Evolutionary conservation across 2,797 vertebrate genomes (phyloP).

Genomic region (Cheirogaleus major): DNA sequence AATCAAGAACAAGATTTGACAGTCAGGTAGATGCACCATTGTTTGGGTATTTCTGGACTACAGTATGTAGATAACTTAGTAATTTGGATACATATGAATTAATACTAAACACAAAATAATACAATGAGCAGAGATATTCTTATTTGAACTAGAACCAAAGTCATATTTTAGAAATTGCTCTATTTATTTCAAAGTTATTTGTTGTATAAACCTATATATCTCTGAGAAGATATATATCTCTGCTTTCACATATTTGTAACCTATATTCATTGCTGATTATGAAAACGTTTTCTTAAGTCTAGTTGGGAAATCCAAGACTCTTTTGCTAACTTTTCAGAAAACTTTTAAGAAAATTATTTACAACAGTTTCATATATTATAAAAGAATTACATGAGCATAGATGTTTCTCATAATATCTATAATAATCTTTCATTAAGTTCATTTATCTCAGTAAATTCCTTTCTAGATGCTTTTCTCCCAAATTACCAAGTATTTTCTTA

Average conservation of each 20-base stretch:
- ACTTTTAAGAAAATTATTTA: slow-evolving; percentile 23
- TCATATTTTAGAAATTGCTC: background rate
- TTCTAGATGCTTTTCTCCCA: slow-evolving; percentile 28
- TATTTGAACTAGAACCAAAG: background rate
- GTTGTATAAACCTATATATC: background rate
- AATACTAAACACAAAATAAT: background rate
- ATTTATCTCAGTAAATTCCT: slow-evolving; percentile 44
- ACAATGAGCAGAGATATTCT: background rate
- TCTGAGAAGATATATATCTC: too few relatives aligned
- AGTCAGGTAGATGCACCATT: background rate
- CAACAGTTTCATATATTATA: background rate
- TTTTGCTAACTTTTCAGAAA: background rate
- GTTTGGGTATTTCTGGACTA: background rate
- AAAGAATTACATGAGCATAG: background rate
- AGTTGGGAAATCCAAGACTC: background rate
- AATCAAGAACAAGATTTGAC: background rate
- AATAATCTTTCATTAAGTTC: slow-evolving; percentile 39
- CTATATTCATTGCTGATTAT: background rate
- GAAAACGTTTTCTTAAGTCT: background rate
- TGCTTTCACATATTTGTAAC: background rate
- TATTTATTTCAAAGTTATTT: background rate
- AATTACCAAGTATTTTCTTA: slow-evolving; percentile 40
- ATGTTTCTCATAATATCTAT: slow-evolving; percentile 31
- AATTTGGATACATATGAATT: background rate
- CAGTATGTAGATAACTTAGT: background rate